Evolutionary conservation across 2,888 invertebrate genomes (phyloP).

Genomic region (Cetonia aurata): DNA sequence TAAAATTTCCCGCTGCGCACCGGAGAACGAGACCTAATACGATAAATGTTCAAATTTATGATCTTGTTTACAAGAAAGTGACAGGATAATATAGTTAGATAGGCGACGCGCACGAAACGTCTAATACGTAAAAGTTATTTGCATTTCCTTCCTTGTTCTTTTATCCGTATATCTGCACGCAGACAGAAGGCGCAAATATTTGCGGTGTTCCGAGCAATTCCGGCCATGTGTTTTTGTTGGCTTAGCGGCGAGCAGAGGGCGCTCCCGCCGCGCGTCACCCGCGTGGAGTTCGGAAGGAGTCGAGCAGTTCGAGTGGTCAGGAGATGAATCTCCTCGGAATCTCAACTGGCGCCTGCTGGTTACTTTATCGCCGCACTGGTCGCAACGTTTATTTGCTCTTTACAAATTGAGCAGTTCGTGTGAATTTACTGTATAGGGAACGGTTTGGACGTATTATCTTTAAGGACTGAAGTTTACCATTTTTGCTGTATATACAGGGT

Average conservation of each 20-base stretch:
- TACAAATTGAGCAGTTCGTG: neutral
- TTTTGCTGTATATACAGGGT: no score
- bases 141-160: conserved; percentile 32
- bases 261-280: neutral
- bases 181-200: conserved; percentile 36
- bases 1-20: conserved; percentile 10
- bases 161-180: conserved; percentile 21
- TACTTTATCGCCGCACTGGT: conserved; percentile 13
- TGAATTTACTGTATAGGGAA: no score
- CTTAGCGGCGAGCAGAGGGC: conserved; percentile 19
- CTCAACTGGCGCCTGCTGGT: conserved; percentile 35
- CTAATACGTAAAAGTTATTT: conserved; percentile 38
- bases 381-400: neutral
- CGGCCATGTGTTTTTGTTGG: conserved; percentile 27
- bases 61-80: conserved; percentile 39
- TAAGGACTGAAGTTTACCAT: no score
- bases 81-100: conserved; percentile 33
- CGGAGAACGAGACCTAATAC: conserved; percentile 12
- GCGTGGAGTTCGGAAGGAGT: conserved; percentile 18
- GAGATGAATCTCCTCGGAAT: conserved; percentile 41
- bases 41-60: conserved; percentile 36
- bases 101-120: conserved; percentile 28
- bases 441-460: no score
- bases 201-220: conserved; percentile 36
- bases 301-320: conserved; percentile 34